Evolutionary conservation across 2,888 invertebrate genomes (phyloP).

Genomic region (Macrosiphum euphorbiae): DNA sequence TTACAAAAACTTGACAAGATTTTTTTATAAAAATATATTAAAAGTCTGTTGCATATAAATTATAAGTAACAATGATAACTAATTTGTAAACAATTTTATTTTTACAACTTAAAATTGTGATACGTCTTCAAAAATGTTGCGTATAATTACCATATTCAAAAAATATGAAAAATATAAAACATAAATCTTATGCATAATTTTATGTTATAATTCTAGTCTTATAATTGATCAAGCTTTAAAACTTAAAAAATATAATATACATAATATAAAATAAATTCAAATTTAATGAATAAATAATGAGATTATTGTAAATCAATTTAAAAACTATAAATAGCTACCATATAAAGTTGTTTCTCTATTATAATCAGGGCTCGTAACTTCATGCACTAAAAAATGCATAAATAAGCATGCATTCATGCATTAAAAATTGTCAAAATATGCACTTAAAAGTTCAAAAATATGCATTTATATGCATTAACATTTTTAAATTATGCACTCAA

Average conservation of each 20-base stretch:
- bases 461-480: too few relatives aligned
- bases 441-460: too few relatives aligned
- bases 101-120: neutral
- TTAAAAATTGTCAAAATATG: too few relatives aligned
- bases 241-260: too few relatives aligned
- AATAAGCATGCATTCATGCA: too few relatives aligned
- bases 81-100: neutral
- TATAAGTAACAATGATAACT: neutral
- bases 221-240: neutral
- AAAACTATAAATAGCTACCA: neutral
- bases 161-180: neutral
- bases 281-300: neutral
- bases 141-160: neutral
- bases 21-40: constrained; percentile 18
- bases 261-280: neutral
- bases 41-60: neutral
- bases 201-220: neutral
- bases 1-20: constrained; percentile 20
- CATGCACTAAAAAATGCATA: too few relatives aligned
- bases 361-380: too few relatives aligned
- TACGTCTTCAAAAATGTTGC: neutral
- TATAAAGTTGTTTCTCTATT: neutral
- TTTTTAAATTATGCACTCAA: too few relatives aligned
- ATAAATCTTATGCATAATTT: neutral
- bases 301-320: neutral